Conservation (phyloP, 2,888 invertebrate species). For the Dryadula phaetusa region DNA sequence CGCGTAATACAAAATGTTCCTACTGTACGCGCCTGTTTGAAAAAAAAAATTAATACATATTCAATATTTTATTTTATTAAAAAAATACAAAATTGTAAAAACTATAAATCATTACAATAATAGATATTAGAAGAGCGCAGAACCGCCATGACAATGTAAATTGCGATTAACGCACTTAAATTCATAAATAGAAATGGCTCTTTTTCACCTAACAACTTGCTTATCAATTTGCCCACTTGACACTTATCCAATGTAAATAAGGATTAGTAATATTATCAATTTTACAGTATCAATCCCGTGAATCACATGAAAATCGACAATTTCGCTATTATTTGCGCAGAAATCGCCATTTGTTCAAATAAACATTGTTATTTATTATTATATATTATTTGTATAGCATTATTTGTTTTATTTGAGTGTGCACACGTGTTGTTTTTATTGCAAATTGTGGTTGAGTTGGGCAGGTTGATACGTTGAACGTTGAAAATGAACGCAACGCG, state of each 20-base stretch:
- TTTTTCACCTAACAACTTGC: conserved; percentile 63
- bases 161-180: conserved; percentile 41
- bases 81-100: not conserved
- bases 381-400: conserved; percentile 57
- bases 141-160: not conserved
- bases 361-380: conserved; percentile 52
- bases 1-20: not conserved
- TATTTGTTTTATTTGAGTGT: conserved; percentile 54
- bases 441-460: not conserved
- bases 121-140: not conserved
- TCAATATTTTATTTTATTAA: not conserved
- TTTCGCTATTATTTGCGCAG: conserved; percentile 56
- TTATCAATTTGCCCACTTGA: conserved; percentile 78
- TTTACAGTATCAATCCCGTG: conserved; percentile 68
- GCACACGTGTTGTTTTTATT: conserved; percentile 55
- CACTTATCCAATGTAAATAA: conserved; percentile 75
- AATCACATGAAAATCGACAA: conserved; percentile 66
- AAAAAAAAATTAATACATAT: not conserved
- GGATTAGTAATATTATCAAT: conserved; percentile 79
- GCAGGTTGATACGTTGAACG: conserved; percentile 8
- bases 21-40: not conserved
- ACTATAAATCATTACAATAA: not conserved
- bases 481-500: not conserved
- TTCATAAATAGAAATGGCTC: conserved; percentile 49
- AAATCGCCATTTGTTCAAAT: conserved; percentile 77